A percentile compares a stretch with the other conserved stretches of the same genome.
Conservation (phyloP, 2,888 invertebrate species). For the Rotaria macrura region DNA sequence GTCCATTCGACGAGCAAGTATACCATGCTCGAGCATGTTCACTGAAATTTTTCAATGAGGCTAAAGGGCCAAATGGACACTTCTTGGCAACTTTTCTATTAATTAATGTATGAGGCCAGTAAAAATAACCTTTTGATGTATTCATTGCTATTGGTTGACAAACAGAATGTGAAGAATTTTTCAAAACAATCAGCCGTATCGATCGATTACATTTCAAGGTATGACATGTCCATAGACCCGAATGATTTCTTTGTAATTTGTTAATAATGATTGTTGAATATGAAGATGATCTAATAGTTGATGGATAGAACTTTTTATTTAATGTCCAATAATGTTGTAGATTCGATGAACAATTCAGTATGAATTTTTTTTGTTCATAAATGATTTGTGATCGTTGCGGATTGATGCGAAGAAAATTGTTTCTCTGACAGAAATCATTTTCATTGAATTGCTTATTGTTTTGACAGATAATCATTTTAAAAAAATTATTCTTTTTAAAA, state of each 20-base stretch:
- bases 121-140: not conserved
- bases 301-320: not conserved
- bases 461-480: not conserved
- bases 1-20: not conserved
- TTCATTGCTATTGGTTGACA: not conserved
- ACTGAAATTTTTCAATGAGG: not conserved
- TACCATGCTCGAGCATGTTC: not conserved
- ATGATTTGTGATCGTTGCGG: not conserved
- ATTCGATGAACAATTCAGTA: slow-evolving; percentile 18
- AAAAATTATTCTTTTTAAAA: not conserved
- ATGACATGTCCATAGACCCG: not conserved
- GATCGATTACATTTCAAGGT: not conserved
- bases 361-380: not conserved
- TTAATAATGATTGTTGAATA: slow-evolving; percentile 2
- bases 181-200: not conserved
- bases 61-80: not conserved
- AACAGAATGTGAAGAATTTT: not conserved
- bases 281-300: not conserved
- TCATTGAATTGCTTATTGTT: not conserved
- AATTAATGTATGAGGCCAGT: slow-evolving; percentile 1
- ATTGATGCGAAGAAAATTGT: not conserved
- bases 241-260: not conserved
- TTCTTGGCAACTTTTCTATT: not conserved
- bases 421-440: not conserved
- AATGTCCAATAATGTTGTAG: not conserved